A percentile compares a stretch with the other conserved stretches of the same genome.
phyloP scores from a whole-genome alignment of 2,797 vertebrate genomes.

The Dromococcyx pavoninus region DNA sequence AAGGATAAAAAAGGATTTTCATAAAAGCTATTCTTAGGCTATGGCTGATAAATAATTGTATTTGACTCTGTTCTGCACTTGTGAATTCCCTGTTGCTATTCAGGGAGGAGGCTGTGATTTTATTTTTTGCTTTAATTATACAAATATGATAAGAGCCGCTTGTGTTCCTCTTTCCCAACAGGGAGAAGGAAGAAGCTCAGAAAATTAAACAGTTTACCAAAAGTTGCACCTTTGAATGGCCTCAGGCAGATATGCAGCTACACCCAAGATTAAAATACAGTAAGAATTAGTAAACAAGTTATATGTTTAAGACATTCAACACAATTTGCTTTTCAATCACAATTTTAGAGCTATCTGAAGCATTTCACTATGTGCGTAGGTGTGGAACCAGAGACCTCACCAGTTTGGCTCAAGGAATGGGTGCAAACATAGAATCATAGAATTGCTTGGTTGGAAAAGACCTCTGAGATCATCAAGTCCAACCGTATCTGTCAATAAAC shows the following conservation, averaged over 20 bases:
- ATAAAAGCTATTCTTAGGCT: background rate
- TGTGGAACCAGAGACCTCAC: background rate
- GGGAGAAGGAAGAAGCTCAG: background rate
- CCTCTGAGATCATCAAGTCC: too few relatives aligned
- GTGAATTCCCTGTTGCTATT: background rate
- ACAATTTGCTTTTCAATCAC: background rate
- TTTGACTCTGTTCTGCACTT: background rate
- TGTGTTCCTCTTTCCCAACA: background rate
- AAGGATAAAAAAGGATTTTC: constrained; percentile 6
- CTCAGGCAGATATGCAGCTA: background rate
- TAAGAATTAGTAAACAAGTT: background rate
- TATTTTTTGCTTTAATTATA: constrained; percentile 25
- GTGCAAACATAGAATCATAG: background rate
- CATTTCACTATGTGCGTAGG: rapidly evolving
- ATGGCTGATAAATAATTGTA: background rate
- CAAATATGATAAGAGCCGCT: constrained; percentile 7
- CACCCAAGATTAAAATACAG: background rate
- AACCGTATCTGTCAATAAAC: too few relatives aligned
- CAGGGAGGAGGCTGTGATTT: background rate
- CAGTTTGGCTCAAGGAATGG: background rate
- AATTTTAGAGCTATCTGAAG: background rate
- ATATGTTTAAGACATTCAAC: background rate
- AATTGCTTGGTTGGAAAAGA: too few relatives aligned
- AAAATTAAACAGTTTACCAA: background rate
- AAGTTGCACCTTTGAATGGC: background rate